phyloP scores from a whole-genome alignment of 2,797 vertebrate genomes.

The Stomatorhinus walkeri region DNA sequence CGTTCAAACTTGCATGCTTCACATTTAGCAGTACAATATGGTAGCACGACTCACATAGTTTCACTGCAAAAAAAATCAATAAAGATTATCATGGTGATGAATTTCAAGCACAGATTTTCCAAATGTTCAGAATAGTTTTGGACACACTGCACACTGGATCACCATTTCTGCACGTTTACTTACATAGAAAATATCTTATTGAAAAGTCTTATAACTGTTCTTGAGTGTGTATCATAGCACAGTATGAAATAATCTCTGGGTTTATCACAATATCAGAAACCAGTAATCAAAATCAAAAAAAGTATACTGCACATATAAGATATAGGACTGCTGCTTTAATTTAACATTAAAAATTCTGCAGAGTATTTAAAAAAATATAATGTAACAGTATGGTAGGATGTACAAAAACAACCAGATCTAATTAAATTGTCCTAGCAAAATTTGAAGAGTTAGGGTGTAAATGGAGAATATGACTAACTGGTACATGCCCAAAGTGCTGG shows the following conservation, averaged over 20 bases:
- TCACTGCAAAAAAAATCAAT: neutral
- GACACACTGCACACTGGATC: neutral
- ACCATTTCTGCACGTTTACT: neutral
- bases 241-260: neutral
- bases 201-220: neutral
- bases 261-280: neutral
- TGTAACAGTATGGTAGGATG: neutral
- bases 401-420: neutral
- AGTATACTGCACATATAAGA: neutral
- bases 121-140: neutral
- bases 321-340: neutral
- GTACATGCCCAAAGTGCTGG: neutral
- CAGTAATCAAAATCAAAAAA: neutral
- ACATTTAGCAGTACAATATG: neutral
- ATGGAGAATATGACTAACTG: neutral
- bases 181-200: neutral
- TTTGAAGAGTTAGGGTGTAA: neutral
- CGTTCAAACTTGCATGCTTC: neutral
- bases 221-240: neutral
- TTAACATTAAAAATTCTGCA: neutral
- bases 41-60: neutral
- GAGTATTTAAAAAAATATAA: slow-evolving; percentile 13
- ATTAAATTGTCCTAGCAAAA: neutral
- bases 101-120: neutral
- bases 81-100: neutral